Conservation (phyloP, 1,140 invertebrate species). For the Triops longicaudatus region DNA sequence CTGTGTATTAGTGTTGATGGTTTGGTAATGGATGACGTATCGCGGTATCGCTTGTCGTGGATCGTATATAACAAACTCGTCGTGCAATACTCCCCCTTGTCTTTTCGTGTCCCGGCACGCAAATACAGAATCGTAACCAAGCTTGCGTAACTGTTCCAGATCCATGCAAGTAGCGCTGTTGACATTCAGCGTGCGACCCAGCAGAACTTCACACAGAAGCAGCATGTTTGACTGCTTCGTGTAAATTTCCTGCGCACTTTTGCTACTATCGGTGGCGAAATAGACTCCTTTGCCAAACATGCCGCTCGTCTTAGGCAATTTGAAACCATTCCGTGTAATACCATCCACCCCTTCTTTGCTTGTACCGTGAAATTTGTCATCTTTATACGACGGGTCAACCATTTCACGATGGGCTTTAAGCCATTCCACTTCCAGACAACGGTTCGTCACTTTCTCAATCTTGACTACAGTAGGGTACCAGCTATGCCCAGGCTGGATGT, state of each 20-base stretch:
- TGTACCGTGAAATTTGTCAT: slow-evolving; percentile 25
- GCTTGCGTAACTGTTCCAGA: neutral
- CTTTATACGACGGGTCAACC: slow-evolving; percentile 17
- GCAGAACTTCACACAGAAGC: slow-evolving; percentile 25
- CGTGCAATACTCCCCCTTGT: slow-evolving; percentile 22
- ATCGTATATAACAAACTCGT: slow-evolving; percentile 26
- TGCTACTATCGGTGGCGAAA: slow-evolving; percentile 27
- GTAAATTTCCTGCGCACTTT: slow-evolving; percentile 26
- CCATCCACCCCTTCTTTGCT: slow-evolving; percentile 24
- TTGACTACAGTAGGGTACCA: slow-evolving; percentile 21
- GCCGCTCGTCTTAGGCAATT: slow-evolving; percentile 8
- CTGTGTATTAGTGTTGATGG: neutral
- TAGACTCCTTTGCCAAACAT: slow-evolving; percentile 26
- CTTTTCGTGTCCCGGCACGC: slow-evolving; percentile 19
- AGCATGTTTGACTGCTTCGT: slow-evolving; percentile 27
- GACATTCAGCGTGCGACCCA: neutral
- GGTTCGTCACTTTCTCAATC: slow-evolving; percentile 21
- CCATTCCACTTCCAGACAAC: neutral
- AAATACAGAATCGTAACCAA: slow-evolving; percentile 21
- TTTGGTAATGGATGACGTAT: slow-evolving; percentile 21
- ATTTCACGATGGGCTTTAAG: neutral
- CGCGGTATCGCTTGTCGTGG: slow-evolving; percentile 13
- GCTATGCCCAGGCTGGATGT: slow-evolving; percentile 24
- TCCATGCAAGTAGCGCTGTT: neutral
- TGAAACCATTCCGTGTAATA: slow-evolving; percentile 23